Base-by-base conservation (phyloP, 2,888 invertebrate species). In the Cheilosia soror region DNA sequence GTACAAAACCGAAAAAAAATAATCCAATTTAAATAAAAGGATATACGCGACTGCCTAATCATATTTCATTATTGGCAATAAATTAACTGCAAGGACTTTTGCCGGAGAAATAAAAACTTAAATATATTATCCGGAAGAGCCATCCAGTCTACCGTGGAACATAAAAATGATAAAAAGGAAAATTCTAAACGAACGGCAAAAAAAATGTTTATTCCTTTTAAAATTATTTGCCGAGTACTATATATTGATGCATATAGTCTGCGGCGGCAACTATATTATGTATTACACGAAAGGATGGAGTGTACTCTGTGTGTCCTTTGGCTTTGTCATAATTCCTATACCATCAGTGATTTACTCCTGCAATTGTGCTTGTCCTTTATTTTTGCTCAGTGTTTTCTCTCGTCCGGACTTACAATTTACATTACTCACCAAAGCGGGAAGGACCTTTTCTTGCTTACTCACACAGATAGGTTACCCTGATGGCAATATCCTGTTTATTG, bases 401-500 rank as follows among this genome's bases (percentile, higher is more conserved):
- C 20, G 31, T 42, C 7, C 58, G 44, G 58, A 71, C 71, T 79
- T 55, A 44, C 69, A 80, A 81, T 80, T 80, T 80, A 80, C 80
- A 80, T 85, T 80, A 79, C 58, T 80, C 69, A 60, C 25, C 51
- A 27, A 51, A 25, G 5, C 29, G 71, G 33, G 53, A 79, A 69
- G 44, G 42, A 31, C 29, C 73, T 53, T 69, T 68, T 68, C 57
- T 68, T 42, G 27, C 60, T 49, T 68, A 49, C 62, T 55, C 29
- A 47, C 55, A 51, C n/a, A 53, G 75, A 75, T 72, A 58, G 69
- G 75, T 65, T 75, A 79, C 79, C 79, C 75, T 53, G 20, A 20
- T 20, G 75, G 47, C 79, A 84, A 85, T 80, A 81, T 85, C 76
- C 76, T 81, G 76, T 85, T 85, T 85, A 85, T 85, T 77, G 85